phyloP scores from a whole-genome alignment of 1,140 invertebrate species.

The Pseudomyrmex sp. region DNA sequence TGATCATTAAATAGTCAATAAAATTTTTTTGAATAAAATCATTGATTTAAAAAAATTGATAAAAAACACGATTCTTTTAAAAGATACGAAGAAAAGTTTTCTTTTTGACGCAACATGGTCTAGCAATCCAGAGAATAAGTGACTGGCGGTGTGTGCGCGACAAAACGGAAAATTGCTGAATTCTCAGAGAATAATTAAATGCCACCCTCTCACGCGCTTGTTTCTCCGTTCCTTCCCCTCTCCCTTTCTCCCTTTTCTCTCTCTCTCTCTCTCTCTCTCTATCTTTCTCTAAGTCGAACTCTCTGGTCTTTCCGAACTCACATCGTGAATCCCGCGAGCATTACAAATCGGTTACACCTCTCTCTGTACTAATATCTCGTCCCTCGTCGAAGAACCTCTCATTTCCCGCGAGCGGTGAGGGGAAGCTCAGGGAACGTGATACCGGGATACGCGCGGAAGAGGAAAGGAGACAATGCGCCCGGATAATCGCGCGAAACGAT shows the following conservation, averaged over 20 bases:
- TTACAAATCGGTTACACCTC: conserved; percentile 74
- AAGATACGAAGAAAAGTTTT: not conserved
- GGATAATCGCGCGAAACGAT: conserved; percentile 83
- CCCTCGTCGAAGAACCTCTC: conserved; percentile 42
- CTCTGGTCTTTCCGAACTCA: conserved; percentile 50
- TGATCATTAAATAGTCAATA: too few species aligned
- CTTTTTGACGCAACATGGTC: not conserved
- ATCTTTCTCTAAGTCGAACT: not conserved
- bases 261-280: conserved; percentile 12
- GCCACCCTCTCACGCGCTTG: conserved; percentile 38
- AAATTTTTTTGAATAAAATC: too few species aligned
- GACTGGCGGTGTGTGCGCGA: conserved; percentile 58
- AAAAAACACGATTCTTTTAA: not conserved
- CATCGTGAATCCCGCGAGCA: conserved; percentile 67
- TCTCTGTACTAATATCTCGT: conserved; percentile 61
- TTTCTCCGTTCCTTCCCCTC: not conserved
- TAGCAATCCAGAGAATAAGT: conserved; percentile 1
- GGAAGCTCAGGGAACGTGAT: conserved; percentile 39
- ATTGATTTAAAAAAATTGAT: too few species aligned
- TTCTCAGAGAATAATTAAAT: conserved; percentile 80
- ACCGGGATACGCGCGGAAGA: conserved; percentile 26
- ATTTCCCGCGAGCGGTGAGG: not conserved
- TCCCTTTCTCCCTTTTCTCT: not conserved
- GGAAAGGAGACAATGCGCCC: conserved; percentile 73
- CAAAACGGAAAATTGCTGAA: conserved; percentile 80